phyloP scores from a whole-genome alignment of 2,797 vertebrate species.

The Scleropages formosus region DNA sequence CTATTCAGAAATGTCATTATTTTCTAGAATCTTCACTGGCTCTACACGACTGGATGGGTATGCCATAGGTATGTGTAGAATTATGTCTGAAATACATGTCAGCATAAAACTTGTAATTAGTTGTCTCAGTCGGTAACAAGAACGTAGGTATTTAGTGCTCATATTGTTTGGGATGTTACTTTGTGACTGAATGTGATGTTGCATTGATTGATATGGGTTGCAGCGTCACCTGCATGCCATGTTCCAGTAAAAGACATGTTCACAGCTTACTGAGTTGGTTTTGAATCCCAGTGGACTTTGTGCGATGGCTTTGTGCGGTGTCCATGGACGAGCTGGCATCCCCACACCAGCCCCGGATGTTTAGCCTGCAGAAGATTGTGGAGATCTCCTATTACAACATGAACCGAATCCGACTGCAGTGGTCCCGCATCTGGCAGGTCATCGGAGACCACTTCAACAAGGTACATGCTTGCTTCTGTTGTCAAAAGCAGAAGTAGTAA shows the following conservation, averaged over 20 bases:
- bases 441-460: conserved; percentile 97
- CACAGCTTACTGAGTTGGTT: neutral
- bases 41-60: conserved; percentile 92
- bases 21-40: conserved; percentile 88
- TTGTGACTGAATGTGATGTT: neutral
- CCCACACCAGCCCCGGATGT: conserved; percentile 90
- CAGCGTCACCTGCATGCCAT: neutral
- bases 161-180: neutral
- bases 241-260: neutral
- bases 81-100: neutral
- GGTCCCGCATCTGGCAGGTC: conserved; percentile 96
- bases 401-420: conserved; percentile 93
- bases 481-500: no score
- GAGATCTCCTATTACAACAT: conserved; percentile 98
- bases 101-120: neutral
- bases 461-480: conserved; percentile 58
- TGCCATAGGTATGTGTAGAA: conserved; percentile 79
- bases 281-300: conserved; percentile 85
- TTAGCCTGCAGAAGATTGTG: conserved; percentile 96
- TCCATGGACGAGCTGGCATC: conserved; percentile 96
- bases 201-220: neutral
- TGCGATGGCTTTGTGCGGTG: conserved; percentile 89
- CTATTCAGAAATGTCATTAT: conserved; percentile 11
- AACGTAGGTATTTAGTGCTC: neutral
- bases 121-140: no score